Evolutionary conservation across 2,797 vertebrate species (phyloP), one percentile per base, ranked within the genome.

Genomic region (Tragopan temminckii): DNA sequence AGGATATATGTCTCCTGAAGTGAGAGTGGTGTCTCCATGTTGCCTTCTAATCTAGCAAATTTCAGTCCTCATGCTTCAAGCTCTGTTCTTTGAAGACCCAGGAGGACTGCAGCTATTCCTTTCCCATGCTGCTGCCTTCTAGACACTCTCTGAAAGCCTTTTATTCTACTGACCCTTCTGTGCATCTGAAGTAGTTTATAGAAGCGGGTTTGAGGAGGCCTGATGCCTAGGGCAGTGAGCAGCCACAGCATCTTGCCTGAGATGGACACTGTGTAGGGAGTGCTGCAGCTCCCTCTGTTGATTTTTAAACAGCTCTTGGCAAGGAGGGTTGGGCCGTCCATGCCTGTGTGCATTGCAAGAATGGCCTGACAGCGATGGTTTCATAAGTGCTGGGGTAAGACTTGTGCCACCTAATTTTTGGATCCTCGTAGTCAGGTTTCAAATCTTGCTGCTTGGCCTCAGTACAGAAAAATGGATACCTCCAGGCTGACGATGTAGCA

Each of bases 271-370:
- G 53, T 27, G 67, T 45, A 59, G 80, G 71, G 86, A 89, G 25
- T 35, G 40, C 64, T 66, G n/a, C 40, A 66, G 71, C 79, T 93
- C 75, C 88, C 79, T 88, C 86, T 95, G 19, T 80, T 92, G 75
- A 83, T 90, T 48, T 90, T 46, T 43, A 9, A 29, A 19, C n/a
- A 38, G 2, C 15, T 80, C n/a, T 64, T 36, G 24, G 27, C 50
- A 5, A 74, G 33, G 48, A 68, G 38, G 20, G 4, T 43, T 82
- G 38, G 53, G 6, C 74, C 74, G 29, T 50, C 29, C 1, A 2
- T 27, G 17, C 33, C 45, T 38, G 13, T 5, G 61, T 58, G 20
- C 16, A 38, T 78, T 48, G 9, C 40, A 27, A 52, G 23, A 70
- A 57, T 69, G 33, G 21, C 31, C 50, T 74, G 14, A 16, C 17